These are phyloP conservation scores for Meteorus colon DNA, from an alignment of 2,888 invertebrate species.

Conservation along the genomic window DNA sequence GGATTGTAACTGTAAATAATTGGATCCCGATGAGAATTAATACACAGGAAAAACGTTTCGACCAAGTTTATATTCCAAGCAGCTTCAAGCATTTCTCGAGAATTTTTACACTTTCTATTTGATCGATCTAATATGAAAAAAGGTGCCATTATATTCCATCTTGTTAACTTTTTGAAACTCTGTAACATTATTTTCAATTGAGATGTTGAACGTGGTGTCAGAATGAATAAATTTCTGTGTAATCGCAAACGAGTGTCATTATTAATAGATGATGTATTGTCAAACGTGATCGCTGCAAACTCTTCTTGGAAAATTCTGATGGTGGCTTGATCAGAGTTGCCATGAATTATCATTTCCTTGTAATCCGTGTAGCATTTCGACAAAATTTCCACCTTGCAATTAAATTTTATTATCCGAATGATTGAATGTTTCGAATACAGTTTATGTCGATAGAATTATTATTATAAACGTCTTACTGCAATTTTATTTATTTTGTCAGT, in stretches of 20 bases:
- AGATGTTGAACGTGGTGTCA: background rate
- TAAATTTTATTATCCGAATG: too few relatives aligned
- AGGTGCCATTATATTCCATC: conserved; percentile 20
- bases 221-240: background rate
- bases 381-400: too few relatives aligned
- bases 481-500: background rate
- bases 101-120: background rate
- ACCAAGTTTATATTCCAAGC: conserved; percentile 20
- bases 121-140: conserved; percentile 8
- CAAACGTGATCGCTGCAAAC: background rate
- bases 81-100: background rate
- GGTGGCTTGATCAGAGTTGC: too few relatives aligned
- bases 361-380: too few relatives aligned
- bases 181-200: background rate
- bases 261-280: background rate
- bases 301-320: too few relatives aligned
- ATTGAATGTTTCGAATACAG: background rate
- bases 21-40: background rate
- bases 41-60: background rate
- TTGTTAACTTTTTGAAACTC: background rate
- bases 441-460: background rate
- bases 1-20: conserved; percentile 20
- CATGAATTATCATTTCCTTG: too few relatives aligned
- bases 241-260: background rate
- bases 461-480: background rate